phyloP scores from a whole-genome alignment of 2,797 vertebrate genomes.

The Sandelia bainsii region DNA sequence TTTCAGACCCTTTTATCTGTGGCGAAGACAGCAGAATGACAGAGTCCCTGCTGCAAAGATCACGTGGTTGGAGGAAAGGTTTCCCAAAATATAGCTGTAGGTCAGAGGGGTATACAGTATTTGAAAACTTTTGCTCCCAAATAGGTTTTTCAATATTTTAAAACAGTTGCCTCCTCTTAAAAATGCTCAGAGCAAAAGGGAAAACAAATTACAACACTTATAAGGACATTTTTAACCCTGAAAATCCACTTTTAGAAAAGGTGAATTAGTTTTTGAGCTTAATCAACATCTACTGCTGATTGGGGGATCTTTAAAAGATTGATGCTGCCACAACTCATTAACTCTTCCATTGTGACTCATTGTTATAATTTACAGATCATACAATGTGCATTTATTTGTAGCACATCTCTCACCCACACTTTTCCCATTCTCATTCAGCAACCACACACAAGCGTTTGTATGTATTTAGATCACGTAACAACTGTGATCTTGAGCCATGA shows the following conservation, averaged over 20 bases:
- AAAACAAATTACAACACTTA: neutral
- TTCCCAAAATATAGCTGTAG: conserved; percentile 42
- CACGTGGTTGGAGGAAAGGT: conserved; percentile 47
- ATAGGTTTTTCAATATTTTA: neutral
- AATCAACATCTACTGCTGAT: neutral
- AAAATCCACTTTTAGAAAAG: too few species aligned
- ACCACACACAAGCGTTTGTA: too few species aligned
- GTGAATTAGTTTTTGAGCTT: too few species aligned
- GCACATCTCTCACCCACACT: neutral
- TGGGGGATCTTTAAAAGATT: neutral
- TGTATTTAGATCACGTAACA: neutral
- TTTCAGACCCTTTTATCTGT: conserved; percentile 42
- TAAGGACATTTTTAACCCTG: neutral
- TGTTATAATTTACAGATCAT: neutral
- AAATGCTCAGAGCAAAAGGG: neutral
- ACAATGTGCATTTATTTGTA: neutral
- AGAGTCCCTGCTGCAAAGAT: conserved; percentile 44
- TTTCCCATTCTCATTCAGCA: neutral
- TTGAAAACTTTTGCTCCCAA: conserved; percentile 32
- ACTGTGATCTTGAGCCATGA: neutral
- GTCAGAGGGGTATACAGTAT: neutral
- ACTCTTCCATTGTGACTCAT: neutral
- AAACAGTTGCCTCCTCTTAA: neutral
- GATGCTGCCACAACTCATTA: neutral
- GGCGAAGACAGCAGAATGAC: conserved; percentile 36